Evolutionary conservation across 2,888 invertebrate species (phyloP), one percentile per base, ranked within the genome.

Genomic region (Pycnomerus fuliginosus): DNA sequence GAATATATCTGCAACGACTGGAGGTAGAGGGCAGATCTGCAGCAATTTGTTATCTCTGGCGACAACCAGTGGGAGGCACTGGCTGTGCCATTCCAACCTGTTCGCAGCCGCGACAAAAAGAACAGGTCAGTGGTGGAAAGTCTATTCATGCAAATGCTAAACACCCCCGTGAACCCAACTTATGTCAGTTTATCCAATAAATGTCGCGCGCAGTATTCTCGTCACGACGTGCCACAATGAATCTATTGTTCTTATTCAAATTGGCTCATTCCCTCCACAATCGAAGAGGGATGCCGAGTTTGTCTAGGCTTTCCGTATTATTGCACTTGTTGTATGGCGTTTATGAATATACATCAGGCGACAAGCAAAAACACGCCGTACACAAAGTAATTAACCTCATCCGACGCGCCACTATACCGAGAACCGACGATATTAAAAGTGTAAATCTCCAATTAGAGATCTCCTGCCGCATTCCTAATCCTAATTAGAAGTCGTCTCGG

Each of bases 221-320:
- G 55, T 60, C 56, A 56, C 56, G 56, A 53, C 49, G 41, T 50
- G 55, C 58, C 52, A 56, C 56, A 55, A 56, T 55, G 52, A 55
- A 58, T 55, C 55, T 54, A 61, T 63, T 63, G 61, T 63, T 63
- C 61, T 58, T 61, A 61, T 61, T 58, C 58, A 63, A 63, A 61
- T 62, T 54, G 56, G 50, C 48, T 56, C 55, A 52, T 58, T 54
- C 54, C 46, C 48, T 41, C 49, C 49, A 60, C 59, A 60, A 60
- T 58, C 52, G 55, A 53, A 57, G 53, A 52, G 56, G 55, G 53
- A 51, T 49, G 55, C 46, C 42, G 52, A 56, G 53, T 53, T 50
- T 51, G 52, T 56, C 50, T 52, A 49, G 53, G 56, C 55, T 49
- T 53, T 52, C 49, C 56, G 52, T 56, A 44, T 50, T 52, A 56